Evolutionary conservation across 2,113 vertebrate genomes (phyloP).

Genomic region (Tupaia chinensis): DNA sequence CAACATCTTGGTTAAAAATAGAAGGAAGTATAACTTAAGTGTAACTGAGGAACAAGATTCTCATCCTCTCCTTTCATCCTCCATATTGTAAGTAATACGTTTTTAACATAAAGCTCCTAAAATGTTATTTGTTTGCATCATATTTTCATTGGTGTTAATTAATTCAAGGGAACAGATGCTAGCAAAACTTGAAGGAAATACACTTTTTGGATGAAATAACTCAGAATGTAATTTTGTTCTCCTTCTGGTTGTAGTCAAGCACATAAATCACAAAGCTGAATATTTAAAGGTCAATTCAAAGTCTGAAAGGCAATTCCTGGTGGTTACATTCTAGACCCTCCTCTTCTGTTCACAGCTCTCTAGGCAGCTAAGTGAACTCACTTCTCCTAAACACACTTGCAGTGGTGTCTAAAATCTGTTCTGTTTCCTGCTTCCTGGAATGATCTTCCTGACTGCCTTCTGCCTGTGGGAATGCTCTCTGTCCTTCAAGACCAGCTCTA

Average conservation of each 20-base stretch:
- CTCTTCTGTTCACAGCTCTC: not conserved
- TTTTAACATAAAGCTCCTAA: not conserved
- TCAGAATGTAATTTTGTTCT: constrained; percentile 18
- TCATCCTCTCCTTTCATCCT: not conserved
- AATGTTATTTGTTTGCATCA: not conserved
- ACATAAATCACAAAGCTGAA: not conserved
- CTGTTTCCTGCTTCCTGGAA: not conserved
- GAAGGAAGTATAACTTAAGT: not conserved
- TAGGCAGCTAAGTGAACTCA: not conserved
- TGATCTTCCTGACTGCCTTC: not conserved
- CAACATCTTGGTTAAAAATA: not conserved
- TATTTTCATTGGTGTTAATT: not conserved
- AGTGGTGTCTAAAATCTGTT: not conserved
- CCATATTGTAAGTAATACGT: not conserved
- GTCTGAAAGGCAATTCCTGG: not conserved
- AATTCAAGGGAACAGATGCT: not conserved
- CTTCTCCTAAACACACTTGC: not conserved
- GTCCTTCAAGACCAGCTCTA: not conserved
- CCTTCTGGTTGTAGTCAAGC: not conserved
- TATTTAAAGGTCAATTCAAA: not conserved
- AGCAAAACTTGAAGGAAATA: constrained; percentile 3
- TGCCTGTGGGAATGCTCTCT: not conserved
- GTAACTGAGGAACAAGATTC: not conserved
- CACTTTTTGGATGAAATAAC: not conserved
- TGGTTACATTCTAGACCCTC: not conserved